A percentile compares a stretch with the other conserved stretches of the same genome.
These are phyloP conservation scores for Amphiura filiformis DNA, from an alignment of 35 echinoderm and acorn worm species.

Conservation along the genomic window DNA sequence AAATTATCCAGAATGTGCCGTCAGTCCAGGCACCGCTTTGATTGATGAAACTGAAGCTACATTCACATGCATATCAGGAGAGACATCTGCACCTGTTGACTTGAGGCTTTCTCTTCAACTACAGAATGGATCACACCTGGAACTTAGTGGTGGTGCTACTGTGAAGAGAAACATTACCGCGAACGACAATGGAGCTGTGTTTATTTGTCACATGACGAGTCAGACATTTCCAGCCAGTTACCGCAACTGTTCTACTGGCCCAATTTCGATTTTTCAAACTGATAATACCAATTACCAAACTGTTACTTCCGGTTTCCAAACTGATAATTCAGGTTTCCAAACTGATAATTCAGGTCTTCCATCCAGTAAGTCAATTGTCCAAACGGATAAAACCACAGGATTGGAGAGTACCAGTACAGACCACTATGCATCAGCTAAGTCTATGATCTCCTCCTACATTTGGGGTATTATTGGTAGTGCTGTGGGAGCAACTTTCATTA, in stretches of 20 bases:
- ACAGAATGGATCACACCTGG: background rate
- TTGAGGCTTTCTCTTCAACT: background rate
- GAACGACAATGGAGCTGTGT: background rate
- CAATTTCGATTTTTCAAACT: too few relatives aligned
- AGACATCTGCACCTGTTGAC: background rate
- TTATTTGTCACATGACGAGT: background rate
- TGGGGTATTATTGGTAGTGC: too few relatives aligned
- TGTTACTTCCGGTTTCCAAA: too few relatives aligned
- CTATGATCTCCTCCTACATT: too few relatives aligned
- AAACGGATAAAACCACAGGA: too few relatives aligned
- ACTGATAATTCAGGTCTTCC: too few relatives aligned
- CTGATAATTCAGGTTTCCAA: too few relatives aligned
- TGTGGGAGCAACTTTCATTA: too few relatives aligned
- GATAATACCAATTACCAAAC: too few relatives aligned
- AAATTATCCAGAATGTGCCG: background rate
- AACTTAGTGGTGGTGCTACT: background rate
- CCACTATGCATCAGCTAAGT: too few relatives aligned
- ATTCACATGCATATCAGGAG: background rate
- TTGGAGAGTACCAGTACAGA: too few relatives aligned
- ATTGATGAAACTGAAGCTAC: background rate
- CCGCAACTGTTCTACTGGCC: background rate
- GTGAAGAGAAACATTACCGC: background rate
- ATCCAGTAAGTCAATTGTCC: too few relatives aligned
- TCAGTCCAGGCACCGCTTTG: background rate
- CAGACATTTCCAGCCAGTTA: background rate